Evolutionary conservation across 1,140 invertebrate genomes (phyloP).

Genomic region (Chrysomallon squamiferum): DNA sequence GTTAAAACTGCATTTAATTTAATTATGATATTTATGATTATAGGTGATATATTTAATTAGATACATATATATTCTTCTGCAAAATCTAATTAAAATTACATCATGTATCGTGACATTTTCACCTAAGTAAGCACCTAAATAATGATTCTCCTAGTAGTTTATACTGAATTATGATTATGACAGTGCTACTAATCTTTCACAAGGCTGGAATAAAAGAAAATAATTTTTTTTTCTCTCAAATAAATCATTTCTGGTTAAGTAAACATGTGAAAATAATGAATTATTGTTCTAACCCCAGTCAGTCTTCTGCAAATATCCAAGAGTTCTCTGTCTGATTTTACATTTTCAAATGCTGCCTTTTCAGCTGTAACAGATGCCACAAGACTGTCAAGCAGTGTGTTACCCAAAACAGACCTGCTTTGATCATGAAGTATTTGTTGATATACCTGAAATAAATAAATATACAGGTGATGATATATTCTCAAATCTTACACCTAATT

Average conservation of each 20-base stretch:
- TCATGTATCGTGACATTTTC: not conserved
- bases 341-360: conserved; percentile 49
- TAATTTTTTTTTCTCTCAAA: too few species aligned
- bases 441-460: conserved; percentile 56
- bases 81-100: not conserved
- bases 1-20: not conserved
- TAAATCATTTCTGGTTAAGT: too few species aligned
- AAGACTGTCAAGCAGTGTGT: conserved; percentile 49
- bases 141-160: too few species aligned
- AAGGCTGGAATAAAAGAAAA: too few species aligned
- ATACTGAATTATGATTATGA: too few species aligned
- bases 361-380: conserved; percentile 54
- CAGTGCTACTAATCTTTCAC: too few species aligned
- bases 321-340: conserved; percentile 50
- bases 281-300: conserved; percentile 55
- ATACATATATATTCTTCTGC: not conserved
- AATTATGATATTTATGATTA: not conserved
- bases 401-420: conserved; percentile 30
- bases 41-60: not conserved
- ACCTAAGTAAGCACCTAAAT: too few species aligned
- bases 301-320: conserved; percentile 54
- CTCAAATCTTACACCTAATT: conserved; percentile 11
- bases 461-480: not conserved
- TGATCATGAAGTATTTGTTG: conserved; percentile 62
- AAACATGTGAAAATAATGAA: too few species aligned